A percentile compares a stretch with the other conserved stretches of the same genome.
Evolutionary conservation across 2,888 invertebrate genomes (phyloP).

Genomic region (Lepidochitona cinerea): DNA sequence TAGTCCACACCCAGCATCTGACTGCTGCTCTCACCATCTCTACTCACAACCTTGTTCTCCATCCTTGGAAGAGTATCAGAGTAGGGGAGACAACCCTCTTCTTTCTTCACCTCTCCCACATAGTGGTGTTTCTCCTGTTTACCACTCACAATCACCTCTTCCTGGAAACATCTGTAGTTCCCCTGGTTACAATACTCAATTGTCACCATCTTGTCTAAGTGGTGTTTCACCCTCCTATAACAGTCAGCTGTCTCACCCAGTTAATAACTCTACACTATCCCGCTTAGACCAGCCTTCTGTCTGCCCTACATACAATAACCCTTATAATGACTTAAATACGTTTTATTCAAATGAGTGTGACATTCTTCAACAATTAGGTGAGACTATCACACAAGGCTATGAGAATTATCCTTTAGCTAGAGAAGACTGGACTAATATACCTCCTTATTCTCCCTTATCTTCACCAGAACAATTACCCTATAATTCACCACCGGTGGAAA

Average conservation of each 20-base stretch:
- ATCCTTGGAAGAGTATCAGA: too few relatives aligned
- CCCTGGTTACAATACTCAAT: neutral
- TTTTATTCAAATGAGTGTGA: neutral
- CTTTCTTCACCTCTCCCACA: neutral
- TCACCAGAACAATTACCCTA: neutral
- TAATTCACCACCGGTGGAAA: too few relatives aligned
- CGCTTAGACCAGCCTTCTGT: neutral
- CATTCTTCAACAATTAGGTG: neutral
- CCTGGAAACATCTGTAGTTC: neutral
- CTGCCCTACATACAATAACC: neutral
- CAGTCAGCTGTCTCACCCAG: neutral
- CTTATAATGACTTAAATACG: neutral
- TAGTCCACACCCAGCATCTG: neutral
- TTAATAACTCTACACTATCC: neutral
- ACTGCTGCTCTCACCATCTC: too few relatives aligned
- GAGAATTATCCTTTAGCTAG: slow-evolving; percentile 34
- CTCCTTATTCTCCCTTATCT: neutral
- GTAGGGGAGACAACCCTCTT: neutral
- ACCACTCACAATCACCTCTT: neutral
- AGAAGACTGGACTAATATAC: slow-evolving; percentile 1
- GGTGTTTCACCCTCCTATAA: neutral
- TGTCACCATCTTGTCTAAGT: neutral
- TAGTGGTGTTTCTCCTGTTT: neutral
- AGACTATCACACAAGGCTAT: slow-evolving; percentile 40
- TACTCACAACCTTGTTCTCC: neutral